A percentile compares a stretch with the other conserved stretches of the same genome.
phyloP scores from a whole-genome alignment of 2,888 invertebrate species.

The Amiota minor region DNA sequence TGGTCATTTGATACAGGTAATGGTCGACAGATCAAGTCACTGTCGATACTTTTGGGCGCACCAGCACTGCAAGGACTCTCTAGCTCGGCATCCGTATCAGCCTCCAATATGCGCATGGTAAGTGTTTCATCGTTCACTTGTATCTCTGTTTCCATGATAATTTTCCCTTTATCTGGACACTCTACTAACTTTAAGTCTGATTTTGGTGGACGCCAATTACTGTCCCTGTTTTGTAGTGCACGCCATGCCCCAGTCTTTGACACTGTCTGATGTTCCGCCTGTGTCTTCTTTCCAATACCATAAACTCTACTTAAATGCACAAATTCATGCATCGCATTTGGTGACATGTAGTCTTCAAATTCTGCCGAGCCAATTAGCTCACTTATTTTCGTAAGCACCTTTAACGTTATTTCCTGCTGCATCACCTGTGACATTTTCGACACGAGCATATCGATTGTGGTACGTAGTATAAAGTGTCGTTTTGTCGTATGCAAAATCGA shows the following conservation, averaged over 20 bases:
- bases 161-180: slow-evolving; percentile 75
- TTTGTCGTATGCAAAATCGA: slow-evolving; percentile 75
- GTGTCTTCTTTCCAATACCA: slow-evolving; percentile 62
- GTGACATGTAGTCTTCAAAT: slow-evolving; percentile 77
- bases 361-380: slow-evolving; percentile 80
- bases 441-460: slow-evolving; percentile 76
- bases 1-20: slow-evolving; percentile 45
- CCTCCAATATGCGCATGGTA: slow-evolving; percentile 87
- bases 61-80: slow-evolving; percentile 63
- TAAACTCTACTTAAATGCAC: slow-evolving; percentile 79
- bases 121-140: slow-evolving; percentile 86
- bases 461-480: slow-evolving; percentile 74
- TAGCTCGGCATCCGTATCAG: slow-evolving; percentile 70
- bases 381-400: slow-evolving; percentile 81
- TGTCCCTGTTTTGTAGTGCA: slow-evolving; percentile 63
- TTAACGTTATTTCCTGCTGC: slow-evolving; percentile 80
- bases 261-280: background rate
- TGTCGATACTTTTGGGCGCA: slow-evolving; percentile 51
- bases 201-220: slow-evolving; percentile 57
- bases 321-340: slow-evolving; percentile 76
- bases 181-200: slow-evolving; percentile 14
- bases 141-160: slow-evolving; percentile 88
- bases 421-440: slow-evolving; percentile 77
- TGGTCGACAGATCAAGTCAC: slow-evolving; percentile 72
- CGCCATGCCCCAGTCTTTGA: slow-evolving; percentile 55